These are phyloP conservation scores for Centropus bengalensis DNA, from an alignment of 2,113 vertebrate species.

Conservation along the genomic window DNA sequence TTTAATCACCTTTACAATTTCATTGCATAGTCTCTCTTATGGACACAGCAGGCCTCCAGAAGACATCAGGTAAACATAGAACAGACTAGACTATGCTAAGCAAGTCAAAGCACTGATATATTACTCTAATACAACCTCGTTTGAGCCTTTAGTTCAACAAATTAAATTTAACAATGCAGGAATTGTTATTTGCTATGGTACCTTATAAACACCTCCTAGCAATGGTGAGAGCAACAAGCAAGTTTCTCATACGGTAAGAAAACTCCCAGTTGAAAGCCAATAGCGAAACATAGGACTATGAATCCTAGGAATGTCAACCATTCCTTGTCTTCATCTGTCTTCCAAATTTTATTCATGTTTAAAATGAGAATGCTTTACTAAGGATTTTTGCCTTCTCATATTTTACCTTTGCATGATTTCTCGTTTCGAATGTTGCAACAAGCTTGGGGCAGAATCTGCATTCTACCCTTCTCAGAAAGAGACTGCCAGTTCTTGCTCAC, in stretches of 20 bases:
- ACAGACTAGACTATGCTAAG: not conserved
- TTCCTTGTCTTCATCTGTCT: not conserved
- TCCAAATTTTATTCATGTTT: not conserved
- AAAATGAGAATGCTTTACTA: not conserved
- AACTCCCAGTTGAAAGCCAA: not conserved
- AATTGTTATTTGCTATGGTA: not conserved
- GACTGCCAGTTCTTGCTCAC: not conserved
- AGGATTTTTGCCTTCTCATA: not conserved
- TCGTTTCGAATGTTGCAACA: not conserved
- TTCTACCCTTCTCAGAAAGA: not conserved
- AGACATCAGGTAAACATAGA: not conserved
- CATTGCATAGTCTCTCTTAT: not conserved
- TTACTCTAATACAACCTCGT: not conserved
- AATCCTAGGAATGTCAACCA: not conserved
- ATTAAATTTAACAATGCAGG: not conserved
- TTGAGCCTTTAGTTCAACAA: not conserved
- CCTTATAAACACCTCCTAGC: not conserved
- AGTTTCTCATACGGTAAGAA: not conserved
- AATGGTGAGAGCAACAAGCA: not conserved
- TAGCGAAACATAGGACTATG: not conserved
- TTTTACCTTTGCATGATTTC: not conserved
- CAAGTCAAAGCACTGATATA: not conserved
- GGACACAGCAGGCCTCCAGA: not conserved
- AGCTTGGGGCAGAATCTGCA: not conserved
- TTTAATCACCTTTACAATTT: not conserved